phyloP scores from a whole-genome alignment of 2,113 vertebrate species.

The Emydura subglobosa region DNA sequence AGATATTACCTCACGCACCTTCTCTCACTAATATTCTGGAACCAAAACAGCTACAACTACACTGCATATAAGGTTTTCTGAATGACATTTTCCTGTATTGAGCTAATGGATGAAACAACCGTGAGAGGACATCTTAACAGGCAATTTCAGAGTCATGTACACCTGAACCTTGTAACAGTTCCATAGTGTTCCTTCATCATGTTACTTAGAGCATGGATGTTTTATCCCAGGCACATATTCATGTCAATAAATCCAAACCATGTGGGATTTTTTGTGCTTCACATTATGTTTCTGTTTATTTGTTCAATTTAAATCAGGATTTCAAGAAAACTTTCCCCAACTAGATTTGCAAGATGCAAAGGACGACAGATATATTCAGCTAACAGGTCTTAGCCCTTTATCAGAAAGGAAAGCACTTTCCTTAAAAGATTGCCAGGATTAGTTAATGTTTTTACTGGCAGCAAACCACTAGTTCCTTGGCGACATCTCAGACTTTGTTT shows the following conservation, averaged over 20 bases:
- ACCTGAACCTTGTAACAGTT: too few species aligned
- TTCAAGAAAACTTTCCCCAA: background rate
- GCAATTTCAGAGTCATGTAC: too few species aligned
- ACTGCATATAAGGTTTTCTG: too few species aligned
- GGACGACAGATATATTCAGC: background rate
- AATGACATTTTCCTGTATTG: too few species aligned
- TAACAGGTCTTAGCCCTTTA: background rate
- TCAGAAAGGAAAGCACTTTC: background rate
- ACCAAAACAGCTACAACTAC: too few species aligned
- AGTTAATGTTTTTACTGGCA: conserved; percentile 28
- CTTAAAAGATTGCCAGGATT: background rate
- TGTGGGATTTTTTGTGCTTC: background rate
- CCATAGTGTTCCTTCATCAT: too few species aligned
- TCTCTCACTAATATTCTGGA: too few species aligned
- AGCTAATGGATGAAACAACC: too few species aligned
- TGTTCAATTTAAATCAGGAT: rapidly evolving
- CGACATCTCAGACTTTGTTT: background rate
- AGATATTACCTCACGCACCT: too few species aligned
- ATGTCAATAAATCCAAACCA: background rate
- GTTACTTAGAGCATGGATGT: background rate
- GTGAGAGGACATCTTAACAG: too few species aligned
- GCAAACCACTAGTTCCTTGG: background rate
- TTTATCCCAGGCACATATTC: background rate
- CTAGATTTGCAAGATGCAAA: background rate
- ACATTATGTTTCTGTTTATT: background rate